A percentile compares a stretch with the other conserved stretches of the same genome.
phyloP scores from a whole-genome alignment of 2,888 invertebrate species.

The Theristus sp. region DNA sequence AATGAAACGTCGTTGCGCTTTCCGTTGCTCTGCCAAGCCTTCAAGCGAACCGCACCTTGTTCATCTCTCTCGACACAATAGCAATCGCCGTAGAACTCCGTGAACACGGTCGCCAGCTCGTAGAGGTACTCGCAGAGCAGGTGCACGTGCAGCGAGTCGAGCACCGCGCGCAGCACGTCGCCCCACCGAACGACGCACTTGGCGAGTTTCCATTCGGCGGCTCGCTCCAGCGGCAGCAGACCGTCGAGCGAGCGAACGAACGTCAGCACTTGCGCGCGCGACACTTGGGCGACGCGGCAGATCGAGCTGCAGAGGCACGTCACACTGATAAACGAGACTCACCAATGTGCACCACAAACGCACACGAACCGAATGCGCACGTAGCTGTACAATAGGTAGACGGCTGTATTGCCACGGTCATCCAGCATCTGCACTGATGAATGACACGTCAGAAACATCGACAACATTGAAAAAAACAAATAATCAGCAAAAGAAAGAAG shows the following conservation, averaged over 20 bases:
- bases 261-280: slow-evolving; percentile 36
- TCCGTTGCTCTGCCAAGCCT: no score
- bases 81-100: slow-evolving; percentile 69
- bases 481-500: neutral
- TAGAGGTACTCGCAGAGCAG: slow-evolving; percentile 83
- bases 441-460: neutral
- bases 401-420: slow-evolving; percentile 95
- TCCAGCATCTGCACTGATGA: slow-evolving; percentile 60
- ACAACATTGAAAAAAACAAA: neutral
- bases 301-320: no score
- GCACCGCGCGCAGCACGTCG: slow-evolving; percentile 5
- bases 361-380: slow-evolving; percentile 62
- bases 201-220: slow-evolving; percentile 80
- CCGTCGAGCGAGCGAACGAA: slow-evolving; percentile 44
- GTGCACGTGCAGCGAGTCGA: slow-evolving; percentile 47
- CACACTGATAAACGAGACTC: no score
- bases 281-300: slow-evolving; percentile 32
- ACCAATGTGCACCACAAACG: slow-evolving; percentile 1
- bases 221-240: slow-evolving; percentile 52
- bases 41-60: no score
- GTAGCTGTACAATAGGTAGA: slow-evolving; percentile 79
- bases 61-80: slow-evolving; percentile 93
- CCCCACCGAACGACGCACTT: slow-evolving; percentile 41
- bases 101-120: slow-evolving; percentile 71
- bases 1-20: no score